Evolutionary conservation across 2,888 invertebrate species (phyloP).

Genomic region (Melanargia galathea): DNA sequence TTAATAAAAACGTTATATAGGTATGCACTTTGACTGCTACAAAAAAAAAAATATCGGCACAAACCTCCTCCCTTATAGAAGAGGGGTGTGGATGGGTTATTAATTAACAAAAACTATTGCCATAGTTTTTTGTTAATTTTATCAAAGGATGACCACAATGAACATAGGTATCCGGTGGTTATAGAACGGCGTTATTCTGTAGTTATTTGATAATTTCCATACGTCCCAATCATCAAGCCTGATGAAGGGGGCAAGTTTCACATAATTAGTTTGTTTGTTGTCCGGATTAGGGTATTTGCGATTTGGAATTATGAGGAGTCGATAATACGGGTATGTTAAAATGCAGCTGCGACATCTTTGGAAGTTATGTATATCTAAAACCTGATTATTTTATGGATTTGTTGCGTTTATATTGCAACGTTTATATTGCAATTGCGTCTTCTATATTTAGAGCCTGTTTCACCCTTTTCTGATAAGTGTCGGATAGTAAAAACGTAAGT

Average conservation of each 20-base stretch:
- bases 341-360: too few species aligned
- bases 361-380: too few species aligned
- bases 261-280: conserved; percentile 72
- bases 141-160: not conserved
- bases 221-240: conserved; percentile 59
- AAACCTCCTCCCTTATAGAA: too few species aligned
- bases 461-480: too few species aligned
- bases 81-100: too few species aligned
- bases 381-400: too few species aligned
- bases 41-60: too few species aligned
- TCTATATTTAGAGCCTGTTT: too few species aligned
- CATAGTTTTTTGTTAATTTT: not conserved
- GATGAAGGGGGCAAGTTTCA: conserved; percentile 57
- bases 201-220: conserved; percentile 39
- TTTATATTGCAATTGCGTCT: too few species aligned
- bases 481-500: not conserved
- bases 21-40: too few species aligned
- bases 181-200: conserved; percentile 15
- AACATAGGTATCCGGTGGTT: conserved; percentile 8
- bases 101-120: not conserved
- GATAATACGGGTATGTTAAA: conserved; percentile 22
- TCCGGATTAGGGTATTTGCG: conserved; percentile 59
- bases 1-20: too few species aligned
- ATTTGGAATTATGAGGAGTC: conserved; percentile 46
- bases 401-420: too few species aligned